Evolutionary conservation across 2,797 vertebrate species (phyloP), one percentile per base, ranked within the genome.

Genomic region (Spondyliosoma cantharus): DNA sequence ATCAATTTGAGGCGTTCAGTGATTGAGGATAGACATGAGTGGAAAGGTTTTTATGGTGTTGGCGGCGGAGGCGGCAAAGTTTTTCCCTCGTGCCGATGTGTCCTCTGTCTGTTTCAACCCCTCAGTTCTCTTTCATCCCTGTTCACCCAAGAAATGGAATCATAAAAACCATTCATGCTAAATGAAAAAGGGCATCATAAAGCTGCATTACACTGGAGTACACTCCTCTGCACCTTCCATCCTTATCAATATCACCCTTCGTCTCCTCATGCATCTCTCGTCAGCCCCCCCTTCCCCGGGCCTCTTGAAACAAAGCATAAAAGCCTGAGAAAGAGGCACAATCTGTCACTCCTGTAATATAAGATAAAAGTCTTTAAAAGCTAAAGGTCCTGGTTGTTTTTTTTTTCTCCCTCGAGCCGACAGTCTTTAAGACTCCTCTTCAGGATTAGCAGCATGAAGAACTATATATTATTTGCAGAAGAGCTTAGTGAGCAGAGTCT

Each of bases 381-480:
- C 90, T 90, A 87, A 93, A 94, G 91, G 90, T 90, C 89, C 54
- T 9, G 56, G 81, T 81, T 92, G 80, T 83, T 86, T 87, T 90
- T 84, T 74, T 87, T 76, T 81, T 24, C 27, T 12, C 75, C 76
- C 85, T 86, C 57, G 62, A 82, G 88, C 82, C 71, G 20, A 75
- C 90, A 91, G 91, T 93, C 92, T 94, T 94, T 93, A 94, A 93
- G 87, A 78, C 93, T 85, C 81, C 92, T 92, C 78, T 90, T 89
- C 96, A 94, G 96, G 97, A 99, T 98, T 99, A 98, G 97, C 95
- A 95, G 96, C 96, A 96, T 96, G 96, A 96, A 96, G 95, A 96
- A 96, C 96, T 95, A 95, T 94, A 95, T 94, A 93, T 94, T 95
- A 95, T 96, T 96, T 96, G 95, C 94, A 96, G 96, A 98, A 98